Conservation (phyloP, 2,113 vertebrate genomes). For the Garra rufa region DNA sequence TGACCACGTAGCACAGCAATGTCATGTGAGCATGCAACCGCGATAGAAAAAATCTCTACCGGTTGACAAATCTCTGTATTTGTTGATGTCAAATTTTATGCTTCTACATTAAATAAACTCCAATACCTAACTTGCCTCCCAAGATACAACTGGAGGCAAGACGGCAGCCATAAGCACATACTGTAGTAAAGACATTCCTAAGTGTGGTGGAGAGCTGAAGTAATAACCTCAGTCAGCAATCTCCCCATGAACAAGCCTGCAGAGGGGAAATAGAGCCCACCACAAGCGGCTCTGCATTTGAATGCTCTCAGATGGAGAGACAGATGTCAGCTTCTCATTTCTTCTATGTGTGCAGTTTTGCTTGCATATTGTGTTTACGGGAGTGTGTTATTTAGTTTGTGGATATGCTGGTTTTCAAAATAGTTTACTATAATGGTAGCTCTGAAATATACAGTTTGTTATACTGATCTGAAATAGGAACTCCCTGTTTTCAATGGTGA, state of each 20-base stretch:
- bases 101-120: not conserved
- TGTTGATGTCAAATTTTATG: not conserved
- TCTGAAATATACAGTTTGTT: slow-evolving; percentile 50
- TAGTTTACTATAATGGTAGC: slow-evolving; percentile 36
- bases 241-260: slow-evolving; percentile 31
- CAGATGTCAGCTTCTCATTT: slow-evolving; percentile 36
- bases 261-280: slow-evolving; percentile 49
- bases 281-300: slow-evolving; percentile 27
- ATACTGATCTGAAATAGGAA: slow-evolving; percentile 42
- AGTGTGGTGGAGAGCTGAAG: slow-evolving; percentile 45
- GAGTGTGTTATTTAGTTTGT: not conserved
- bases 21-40: no score
- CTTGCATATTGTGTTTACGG: slow-evolving; percentile 24
- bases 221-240: slow-evolving; percentile 54
- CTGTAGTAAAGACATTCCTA: slow-evolving; percentile 56
- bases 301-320: slow-evolving; percentile 42
- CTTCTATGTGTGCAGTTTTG: not conserved
- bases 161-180: not conserved
- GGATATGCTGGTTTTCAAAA: slow-evolving; percentile 24
- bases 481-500: not conserved
- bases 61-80: no score
- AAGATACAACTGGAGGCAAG: not conserved
- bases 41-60: no score
- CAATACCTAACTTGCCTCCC: not conserved
- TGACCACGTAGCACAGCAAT: no score